Evolutionary conservation across 1,140 invertebrate genomes (phyloP).

Genomic region (Papilio dardanus): DNA sequence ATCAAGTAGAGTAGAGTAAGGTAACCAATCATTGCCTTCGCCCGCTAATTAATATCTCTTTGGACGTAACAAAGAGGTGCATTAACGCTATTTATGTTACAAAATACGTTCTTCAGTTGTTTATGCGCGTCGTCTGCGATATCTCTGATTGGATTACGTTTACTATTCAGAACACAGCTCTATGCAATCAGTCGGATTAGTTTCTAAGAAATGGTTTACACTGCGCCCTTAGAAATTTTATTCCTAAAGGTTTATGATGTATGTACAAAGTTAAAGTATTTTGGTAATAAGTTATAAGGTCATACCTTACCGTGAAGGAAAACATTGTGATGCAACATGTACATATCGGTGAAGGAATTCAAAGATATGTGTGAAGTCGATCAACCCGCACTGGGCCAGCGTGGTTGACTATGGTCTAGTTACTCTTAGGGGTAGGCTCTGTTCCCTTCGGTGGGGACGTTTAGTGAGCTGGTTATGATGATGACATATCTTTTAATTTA

Average conservation of each 20-base stretch:
- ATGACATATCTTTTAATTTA: too few species aligned
- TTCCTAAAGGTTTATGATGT: not conserved
- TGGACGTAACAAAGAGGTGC: constrained; percentile 31
- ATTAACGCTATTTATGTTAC: constrained; percentile 27
- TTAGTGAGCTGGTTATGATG: too few species aligned
- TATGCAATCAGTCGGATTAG: constrained; percentile 25
- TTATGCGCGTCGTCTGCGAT: constrained; percentile 20
- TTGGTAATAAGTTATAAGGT: too few species aligned
- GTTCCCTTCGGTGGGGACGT: too few species aligned
- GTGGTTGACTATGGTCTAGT: too few species aligned
- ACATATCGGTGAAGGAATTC: too few species aligned
- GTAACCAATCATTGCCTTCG: not conserved
- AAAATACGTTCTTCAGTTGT: constrained; percentile 16
- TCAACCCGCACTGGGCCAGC: too few species aligned
- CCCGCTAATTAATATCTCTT: constrained; percentile 26
- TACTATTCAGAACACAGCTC: constrained; percentile 22
- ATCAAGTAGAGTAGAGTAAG: constrained; percentile 24
- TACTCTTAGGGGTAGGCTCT: too few species aligned
- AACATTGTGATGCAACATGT: too few species aligned
- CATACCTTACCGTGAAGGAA: too few species aligned
- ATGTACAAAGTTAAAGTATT: too few species aligned
- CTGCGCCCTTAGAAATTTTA: not conserved
- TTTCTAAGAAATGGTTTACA: not conserved
- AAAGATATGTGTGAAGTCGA: too few species aligned
- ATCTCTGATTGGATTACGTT: constrained; percentile 25